Evolutionary conservation across 2,797 vertebrate genomes (phyloP).

Genomic region (Leuciscus waleckii): DNA sequence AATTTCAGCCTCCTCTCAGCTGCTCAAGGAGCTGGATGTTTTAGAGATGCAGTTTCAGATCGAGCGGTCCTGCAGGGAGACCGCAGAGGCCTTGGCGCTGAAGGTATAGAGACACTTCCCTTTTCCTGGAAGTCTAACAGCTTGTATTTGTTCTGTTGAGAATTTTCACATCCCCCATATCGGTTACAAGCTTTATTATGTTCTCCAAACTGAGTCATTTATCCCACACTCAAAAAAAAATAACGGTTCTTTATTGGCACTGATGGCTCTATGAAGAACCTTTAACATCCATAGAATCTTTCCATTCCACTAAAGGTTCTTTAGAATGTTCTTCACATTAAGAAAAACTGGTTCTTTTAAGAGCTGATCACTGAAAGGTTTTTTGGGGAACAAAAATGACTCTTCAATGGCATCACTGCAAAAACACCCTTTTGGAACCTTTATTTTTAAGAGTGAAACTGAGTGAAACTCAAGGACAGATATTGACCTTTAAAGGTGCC

Average conservation of each 20-base stretch:
- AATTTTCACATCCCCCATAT: constrained; percentile 35
- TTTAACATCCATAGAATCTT: neutral
- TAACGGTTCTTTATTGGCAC: neutral
- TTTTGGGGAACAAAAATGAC: neutral
- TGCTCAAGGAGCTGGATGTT: constrained; percentile 80
- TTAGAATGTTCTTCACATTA: neutral
- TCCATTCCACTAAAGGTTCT: neutral
- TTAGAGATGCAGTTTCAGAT: constrained; percentile 81
- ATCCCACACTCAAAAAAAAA: neutral
- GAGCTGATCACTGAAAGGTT: neutral
- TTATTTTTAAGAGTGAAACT: neutral
- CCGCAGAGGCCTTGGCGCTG: constrained; percentile 74
- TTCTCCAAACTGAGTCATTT: neutral
- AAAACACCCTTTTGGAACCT: neutral
- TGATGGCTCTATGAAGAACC: neutral
- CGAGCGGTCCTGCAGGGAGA: constrained; percentile 77
- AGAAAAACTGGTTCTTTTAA: neutral
- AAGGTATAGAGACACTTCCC: constrained; percentile 69
- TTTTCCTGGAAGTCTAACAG: neutral
- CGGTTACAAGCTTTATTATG: neutral
- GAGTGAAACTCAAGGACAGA: neutral
- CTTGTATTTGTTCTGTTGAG: constrained; percentile 2
- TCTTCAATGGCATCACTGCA: neutral
- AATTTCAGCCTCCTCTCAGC: constrained; percentile 75
- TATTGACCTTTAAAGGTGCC: neutral